phyloP scores from a whole-genome alignment of 2,113 vertebrate species.

The Rafetus swinhoei region DNA sequence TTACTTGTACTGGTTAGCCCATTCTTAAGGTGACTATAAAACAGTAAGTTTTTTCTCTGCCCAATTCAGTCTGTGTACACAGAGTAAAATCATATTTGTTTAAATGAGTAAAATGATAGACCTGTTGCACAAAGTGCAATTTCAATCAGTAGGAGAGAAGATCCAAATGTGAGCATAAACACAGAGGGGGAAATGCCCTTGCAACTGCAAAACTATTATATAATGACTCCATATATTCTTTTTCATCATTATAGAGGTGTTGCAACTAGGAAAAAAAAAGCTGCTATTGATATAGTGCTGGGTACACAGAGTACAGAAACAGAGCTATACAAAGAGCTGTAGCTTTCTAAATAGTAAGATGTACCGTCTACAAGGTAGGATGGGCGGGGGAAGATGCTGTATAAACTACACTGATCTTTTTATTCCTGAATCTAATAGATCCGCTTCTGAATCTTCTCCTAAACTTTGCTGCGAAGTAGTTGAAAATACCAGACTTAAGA shows the following conservation, averaged over 20 bases:
- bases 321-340: not conserved
- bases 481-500: not conserved
- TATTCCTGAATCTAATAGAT: not conserved
- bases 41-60: not conserved
- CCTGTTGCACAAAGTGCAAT: not conserved
- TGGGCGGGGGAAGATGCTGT: not conserved
- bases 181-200: not conserved
- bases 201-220: not conserved
- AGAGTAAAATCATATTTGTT: not conserved
- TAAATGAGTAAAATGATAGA: not conserved
- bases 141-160: not conserved
- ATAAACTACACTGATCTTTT: not conserved
- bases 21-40: slow-evolving; percentile 16
- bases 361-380: not conserved
- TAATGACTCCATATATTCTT: not conserved
- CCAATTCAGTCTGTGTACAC: not conserved
- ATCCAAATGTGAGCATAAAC: not conserved
- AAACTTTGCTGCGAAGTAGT: not conserved
- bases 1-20: slow-evolving; percentile 33
- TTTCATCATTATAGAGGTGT: not conserved
- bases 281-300: not conserved
- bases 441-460: not conserved
- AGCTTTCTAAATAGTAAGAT: not conserved
- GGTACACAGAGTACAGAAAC: not conserved
- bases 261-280: not conserved